Conservation (phyloP, 1,140 invertebrate genomes). For the Anagrus nilaparvatae region DNA sequence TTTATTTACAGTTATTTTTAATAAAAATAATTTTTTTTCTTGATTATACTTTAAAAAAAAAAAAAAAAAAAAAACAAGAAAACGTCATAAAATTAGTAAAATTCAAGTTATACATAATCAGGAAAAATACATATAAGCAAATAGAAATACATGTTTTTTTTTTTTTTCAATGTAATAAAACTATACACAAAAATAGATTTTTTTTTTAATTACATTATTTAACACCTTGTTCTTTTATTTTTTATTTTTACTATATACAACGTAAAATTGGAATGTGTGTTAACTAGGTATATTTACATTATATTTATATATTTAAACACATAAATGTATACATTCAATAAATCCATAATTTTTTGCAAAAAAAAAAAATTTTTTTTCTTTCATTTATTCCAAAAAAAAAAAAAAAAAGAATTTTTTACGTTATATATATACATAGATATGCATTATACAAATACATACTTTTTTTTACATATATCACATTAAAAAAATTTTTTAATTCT, state of each 20-base stretch:
- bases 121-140: slow-evolving; percentile 11
- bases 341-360: too few relatives aligned
- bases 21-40: too few relatives aligned
- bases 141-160: slow-evolving; percentile 17
- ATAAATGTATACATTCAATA: too few relatives aligned
- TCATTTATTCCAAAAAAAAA: too few relatives aligned
- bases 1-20: too few relatives aligned
- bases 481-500: slow-evolving; percentile 26
- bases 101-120: too few relatives aligned
- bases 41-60: too few relatives aligned
- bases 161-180: slow-evolving; percentile 33
- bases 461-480: slow-evolving; percentile 33
- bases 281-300: slow-evolving; percentile 31
- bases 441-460: slow-evolving; percentile 19
- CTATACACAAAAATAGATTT: slow-evolving; percentile 37
- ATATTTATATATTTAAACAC: slow-evolving; percentile 44
- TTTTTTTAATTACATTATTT: slow-evolving; percentile 20
- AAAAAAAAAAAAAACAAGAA: slow-evolving; percentile 26
- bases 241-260: slow-evolving; percentile 41
- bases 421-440: slow-evolving; percentile 19
- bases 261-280: slow-evolving; percentile 18
- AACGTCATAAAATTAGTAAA: slow-evolving; percentile 31
- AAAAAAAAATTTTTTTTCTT: too few relatives aligned
- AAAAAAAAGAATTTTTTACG: too few relatives aligned
- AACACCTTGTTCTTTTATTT: too few relatives aligned